Evolutionary conservation across 2,797 vertebrate species (phyloP).

Genomic region (Mormyrops attenuatus): DNA sequence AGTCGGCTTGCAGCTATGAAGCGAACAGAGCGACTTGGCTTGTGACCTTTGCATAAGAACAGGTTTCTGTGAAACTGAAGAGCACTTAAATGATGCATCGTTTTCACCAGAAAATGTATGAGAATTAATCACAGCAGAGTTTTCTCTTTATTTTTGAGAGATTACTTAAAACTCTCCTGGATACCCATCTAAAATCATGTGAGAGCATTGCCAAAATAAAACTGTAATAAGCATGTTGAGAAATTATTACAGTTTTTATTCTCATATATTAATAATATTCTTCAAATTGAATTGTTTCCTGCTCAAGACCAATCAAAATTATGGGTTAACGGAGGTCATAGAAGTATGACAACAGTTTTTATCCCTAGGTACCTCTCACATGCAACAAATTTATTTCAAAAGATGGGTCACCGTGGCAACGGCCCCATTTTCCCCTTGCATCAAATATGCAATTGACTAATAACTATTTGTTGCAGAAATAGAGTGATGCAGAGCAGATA

Average conservation of each 20-base stretch:
- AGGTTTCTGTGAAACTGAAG: neutral
- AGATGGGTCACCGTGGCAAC: neutral
- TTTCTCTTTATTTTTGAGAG: neutral
- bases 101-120: neutral
- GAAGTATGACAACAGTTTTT: neutral
- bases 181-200: neutral
- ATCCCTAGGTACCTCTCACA: neutral
- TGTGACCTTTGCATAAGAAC: neutral
- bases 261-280: neutral
- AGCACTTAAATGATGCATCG: neutral
- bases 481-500: neutral
- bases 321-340: neutral
- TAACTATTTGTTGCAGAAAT: neutral
- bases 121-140: neutral
- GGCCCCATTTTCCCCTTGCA: neutral
- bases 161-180: neutral
- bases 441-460: neutral
- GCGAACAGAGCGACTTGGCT: neutral
- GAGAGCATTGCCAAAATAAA: neutral
- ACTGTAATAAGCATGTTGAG: neutral
- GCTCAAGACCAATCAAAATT: neutral
- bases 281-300: neutral
- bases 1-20: neutral
- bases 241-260: neutral
- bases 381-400: neutral